These are phyloP conservation scores for Pitangus sulphuratus DNA, from an alignment of 2,797 vertebrate species.

Conservation along the genomic window DNA sequence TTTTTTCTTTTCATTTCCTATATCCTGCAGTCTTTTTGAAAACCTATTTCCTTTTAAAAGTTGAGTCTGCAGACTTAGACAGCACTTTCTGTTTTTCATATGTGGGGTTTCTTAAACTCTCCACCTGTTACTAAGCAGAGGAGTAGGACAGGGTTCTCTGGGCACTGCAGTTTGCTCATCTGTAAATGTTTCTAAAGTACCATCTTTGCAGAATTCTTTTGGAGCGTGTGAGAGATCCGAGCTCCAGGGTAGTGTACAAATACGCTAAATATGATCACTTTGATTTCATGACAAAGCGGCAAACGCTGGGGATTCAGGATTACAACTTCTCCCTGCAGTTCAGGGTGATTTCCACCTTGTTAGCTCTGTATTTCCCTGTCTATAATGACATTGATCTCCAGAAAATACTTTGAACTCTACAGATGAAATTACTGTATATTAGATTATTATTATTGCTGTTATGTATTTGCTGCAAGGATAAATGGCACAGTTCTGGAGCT, in stretches of 20 bases:
- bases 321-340: accelerated
- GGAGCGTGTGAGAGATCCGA: background rate
- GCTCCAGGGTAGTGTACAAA: background rate
- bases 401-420: background rate
- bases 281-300: background rate
- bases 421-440: background rate
- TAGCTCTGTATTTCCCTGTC: background rate
- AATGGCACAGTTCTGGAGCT: background rate
- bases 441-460: background rate
- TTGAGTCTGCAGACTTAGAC: background rate
- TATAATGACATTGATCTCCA: background rate
- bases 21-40: conserved; percentile 35
- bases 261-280: accelerated
- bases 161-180: background rate
- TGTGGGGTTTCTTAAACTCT: background rate
- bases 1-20: conserved; percentile 54
- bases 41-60: conserved; percentile 18
- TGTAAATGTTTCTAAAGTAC: background rate
- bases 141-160: background rate
- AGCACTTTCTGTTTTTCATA: background rate
- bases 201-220: background rate
- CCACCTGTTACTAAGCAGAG: background rate
- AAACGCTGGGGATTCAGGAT: background rate
- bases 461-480: background rate
- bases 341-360: background rate